A percentile compares a stretch with the other conserved stretches of the same genome.
Evolutionary conservation across 2,888 invertebrate species (phyloP).

Genomic region (Nebria brevicollis): DNA sequence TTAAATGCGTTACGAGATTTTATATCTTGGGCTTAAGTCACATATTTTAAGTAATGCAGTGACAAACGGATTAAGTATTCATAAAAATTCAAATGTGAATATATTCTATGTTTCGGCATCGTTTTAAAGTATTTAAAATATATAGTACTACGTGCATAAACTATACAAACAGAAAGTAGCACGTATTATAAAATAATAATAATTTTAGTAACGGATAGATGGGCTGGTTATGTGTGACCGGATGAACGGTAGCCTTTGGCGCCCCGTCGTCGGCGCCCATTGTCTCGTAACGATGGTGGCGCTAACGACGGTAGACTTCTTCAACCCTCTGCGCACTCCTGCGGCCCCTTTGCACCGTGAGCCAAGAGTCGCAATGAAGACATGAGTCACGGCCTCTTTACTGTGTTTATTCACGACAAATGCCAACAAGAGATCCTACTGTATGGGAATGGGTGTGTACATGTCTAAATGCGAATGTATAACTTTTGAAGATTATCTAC

Average conservation of each 20-base stretch:
- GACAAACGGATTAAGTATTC: no score
- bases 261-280: neutral
- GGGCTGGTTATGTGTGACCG: neutral
- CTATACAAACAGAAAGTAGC: neutral
- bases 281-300: neutral
- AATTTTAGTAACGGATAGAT: neutral
- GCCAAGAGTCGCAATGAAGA: neutral
- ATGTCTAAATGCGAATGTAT: neutral
- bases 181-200: neutral
- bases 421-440: neutral
- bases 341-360: neutral
- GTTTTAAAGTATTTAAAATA: neutral
- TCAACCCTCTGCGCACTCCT: neutral
- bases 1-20: no score
- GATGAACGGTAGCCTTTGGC: conserved; percentile 1
- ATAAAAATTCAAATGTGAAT: neutral
- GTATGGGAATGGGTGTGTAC: neutral
- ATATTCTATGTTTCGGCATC: neutral
- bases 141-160: neutral
- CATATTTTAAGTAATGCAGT: no score
- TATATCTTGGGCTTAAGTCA: no score
- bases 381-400: neutral
- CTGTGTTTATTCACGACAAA: conserved; percentile 1
- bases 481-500: neutral
- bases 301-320: neutral